Evolutionary conservation across 2,797 vertebrate species (phyloP).

Genomic region (Falco novaeseelandiae): DNA sequence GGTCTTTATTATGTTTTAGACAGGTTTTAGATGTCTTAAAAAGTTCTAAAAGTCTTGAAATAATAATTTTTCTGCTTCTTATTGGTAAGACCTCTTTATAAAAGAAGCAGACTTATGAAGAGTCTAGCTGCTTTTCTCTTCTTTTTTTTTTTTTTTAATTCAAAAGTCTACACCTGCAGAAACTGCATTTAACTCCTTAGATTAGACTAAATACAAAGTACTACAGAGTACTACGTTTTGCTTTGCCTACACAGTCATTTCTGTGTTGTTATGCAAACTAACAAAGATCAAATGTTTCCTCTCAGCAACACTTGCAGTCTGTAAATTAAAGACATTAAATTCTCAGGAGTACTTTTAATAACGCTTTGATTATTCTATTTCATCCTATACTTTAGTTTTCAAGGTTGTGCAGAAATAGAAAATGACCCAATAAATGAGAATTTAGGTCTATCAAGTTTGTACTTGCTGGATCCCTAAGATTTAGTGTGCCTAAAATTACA

Average conservation of each 20-base stretch:
- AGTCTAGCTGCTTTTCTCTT: neutral
- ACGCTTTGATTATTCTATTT: constrained; percentile 26
- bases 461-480: neutral
- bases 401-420: constrained; percentile 21
- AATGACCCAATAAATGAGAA: constrained; percentile 11
- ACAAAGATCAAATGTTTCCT: neutral
- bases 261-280: constrained; percentile 8
- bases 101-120: neutral
- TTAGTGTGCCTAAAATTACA: neutral
- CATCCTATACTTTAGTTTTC: constrained; percentile 36
- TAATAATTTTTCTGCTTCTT: neutral
- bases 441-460: constrained; percentile 21
- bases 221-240: neutral
- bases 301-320: neutral
- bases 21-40: neutral
- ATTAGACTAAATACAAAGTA: neutral
- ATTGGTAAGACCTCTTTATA: neutral
- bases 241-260: neutral
- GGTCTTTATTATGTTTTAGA: neutral
- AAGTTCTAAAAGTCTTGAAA: constrained; percentile 22
- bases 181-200: neutral
- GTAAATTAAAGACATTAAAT: constrained; percentile 29
- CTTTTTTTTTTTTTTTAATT: neutral
- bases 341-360: constrained; percentile 27
- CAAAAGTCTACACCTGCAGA: neutral